Percentiles rank a stretch among this genome's conserved stretches.
These are phyloP conservation scores for Spilosoma lubricipeda DNA, from an alignment of 2,888 invertebrate genomes.

Conservation along the genomic window DNA sequence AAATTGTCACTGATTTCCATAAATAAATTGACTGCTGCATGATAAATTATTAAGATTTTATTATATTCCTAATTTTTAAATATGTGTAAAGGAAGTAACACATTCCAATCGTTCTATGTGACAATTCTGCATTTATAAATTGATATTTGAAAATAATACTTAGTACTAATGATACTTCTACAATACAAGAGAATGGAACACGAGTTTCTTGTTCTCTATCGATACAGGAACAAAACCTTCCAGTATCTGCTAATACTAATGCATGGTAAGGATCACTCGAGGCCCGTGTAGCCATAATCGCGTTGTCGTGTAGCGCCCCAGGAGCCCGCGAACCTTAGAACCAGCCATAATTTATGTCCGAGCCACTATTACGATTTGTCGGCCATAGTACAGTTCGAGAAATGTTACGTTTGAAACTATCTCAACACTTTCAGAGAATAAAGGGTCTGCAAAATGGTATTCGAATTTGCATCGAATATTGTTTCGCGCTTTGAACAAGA, in stretches of 20 bases:
- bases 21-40: neutral
- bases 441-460: conserved; percentile 4
- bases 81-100: neutral
- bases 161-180: neutral
- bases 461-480: conserved; percentile 19
- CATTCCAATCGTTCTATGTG: neutral
- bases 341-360: conserved; percentile 62
- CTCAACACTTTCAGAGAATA: conserved; percentile 17
- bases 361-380: conserved; percentile 71
- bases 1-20: neutral
- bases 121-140: neutral
- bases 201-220: conserved; percentile 5
- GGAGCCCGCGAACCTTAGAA: conserved; percentile 68
- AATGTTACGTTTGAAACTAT: conserved; percentile 13
- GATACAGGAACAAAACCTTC: conserved; percentile 17
- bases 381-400: conserved; percentile 56
- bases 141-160: neutral
- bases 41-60: neutral
- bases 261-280: conserved; percentile 30
- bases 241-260: conserved; percentile 23
- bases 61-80: neutral
- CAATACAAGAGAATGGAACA: conserved; percentile 1
- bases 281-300: conserved; percentile 66
- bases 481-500: conserved; percentile 12
- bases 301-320: conserved; percentile 73